Percentiles rank a stretch among this genome's conserved stretches.
These are phyloP conservation scores for Andrena marginata DNA, from an alignment of 2,888 invertebrate species.

Conservation along the genomic window DNA sequence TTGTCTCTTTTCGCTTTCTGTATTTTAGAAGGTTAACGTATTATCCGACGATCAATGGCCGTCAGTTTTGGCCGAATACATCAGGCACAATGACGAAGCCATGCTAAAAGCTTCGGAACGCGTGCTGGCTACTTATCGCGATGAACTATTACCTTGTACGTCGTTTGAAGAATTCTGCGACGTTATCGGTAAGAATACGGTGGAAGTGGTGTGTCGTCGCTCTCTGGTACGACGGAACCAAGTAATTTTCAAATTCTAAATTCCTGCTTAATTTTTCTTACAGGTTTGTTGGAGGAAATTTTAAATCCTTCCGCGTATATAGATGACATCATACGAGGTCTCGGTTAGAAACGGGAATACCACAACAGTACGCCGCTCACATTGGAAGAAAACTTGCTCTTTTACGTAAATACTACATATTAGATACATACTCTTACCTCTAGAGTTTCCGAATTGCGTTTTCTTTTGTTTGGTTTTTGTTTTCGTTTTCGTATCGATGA, in stretches of 20 bases:
- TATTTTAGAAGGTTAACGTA: conserved; percentile 88
- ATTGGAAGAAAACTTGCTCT: neutral
- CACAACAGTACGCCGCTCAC: neutral
- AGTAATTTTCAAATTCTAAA: neutral
- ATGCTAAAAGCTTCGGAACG: conserved; percentile 95
- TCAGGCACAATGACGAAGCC: conserved; percentile 96
- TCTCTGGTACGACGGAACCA: too few relatives aligned
- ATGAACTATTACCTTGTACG: conserved; percentile 95
- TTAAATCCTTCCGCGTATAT: conserved; percentile 89
- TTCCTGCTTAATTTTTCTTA: conserved; percentile 24
- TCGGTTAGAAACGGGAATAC: conserved; percentile 72
- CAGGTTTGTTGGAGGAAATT: conserved; percentile 89
- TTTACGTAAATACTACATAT: conserved; percentile 19
- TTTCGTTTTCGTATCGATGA: neutral
- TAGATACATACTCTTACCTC: neutral
- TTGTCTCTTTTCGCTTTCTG: conserved; percentile 5
- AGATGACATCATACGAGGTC: conserved; percentile 86
- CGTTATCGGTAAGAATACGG: conserved; percentile 89
- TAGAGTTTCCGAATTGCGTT: neutral
- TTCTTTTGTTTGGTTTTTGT: conserved; percentile 2
- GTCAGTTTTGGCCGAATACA: conserved; percentile 94
- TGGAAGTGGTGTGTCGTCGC: too few relatives aligned
- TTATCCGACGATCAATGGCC: conserved; percentile 95
- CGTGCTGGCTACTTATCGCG: conserved; percentile 92
- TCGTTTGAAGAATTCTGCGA: conserved; percentile 97